These are phyloP conservation scores for Salvator merianae DNA, from an alignment of 2,113 vertebrate species.

Conservation along the genomic window DNA sequence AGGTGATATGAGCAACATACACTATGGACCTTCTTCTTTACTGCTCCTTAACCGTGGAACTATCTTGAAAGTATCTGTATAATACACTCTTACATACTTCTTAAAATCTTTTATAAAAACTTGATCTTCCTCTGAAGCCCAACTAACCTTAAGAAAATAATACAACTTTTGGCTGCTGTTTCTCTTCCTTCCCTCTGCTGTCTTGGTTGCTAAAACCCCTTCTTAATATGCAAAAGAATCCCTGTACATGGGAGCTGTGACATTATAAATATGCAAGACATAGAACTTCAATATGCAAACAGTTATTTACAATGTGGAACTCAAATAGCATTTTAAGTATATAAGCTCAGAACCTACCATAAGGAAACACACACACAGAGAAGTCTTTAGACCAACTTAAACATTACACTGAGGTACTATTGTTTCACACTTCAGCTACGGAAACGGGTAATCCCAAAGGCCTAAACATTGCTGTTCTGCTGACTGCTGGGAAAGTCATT, in stretches of 20 bases:
- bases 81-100: background rate
- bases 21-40: background rate
- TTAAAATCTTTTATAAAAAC: background rate
- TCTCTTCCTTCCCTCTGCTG: background rate
- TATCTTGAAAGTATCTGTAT: background rate
- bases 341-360: background rate
- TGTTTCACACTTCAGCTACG: background rate
- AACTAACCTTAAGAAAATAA: background rate
- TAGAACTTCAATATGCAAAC: background rate
- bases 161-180: background rate
- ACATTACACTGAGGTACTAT: background rate
- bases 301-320: background rate
- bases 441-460: background rate
- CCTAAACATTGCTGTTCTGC: background rate
- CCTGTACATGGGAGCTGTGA: background rate
- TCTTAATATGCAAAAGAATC: too few relatives aligned
- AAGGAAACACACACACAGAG: background rate
- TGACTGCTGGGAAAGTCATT: slow-evolving; percentile 7
- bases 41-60: background rate
- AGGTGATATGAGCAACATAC: too few relatives aligned
- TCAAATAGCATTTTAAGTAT: background rate
- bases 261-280: background rate
- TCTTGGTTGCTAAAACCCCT: background rate
- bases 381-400: background rate
- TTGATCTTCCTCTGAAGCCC: background rate